Base-by-base conservation (phyloP, 2,797 vertebrate species). In the Amblyopsis hoosieri region DNA sequence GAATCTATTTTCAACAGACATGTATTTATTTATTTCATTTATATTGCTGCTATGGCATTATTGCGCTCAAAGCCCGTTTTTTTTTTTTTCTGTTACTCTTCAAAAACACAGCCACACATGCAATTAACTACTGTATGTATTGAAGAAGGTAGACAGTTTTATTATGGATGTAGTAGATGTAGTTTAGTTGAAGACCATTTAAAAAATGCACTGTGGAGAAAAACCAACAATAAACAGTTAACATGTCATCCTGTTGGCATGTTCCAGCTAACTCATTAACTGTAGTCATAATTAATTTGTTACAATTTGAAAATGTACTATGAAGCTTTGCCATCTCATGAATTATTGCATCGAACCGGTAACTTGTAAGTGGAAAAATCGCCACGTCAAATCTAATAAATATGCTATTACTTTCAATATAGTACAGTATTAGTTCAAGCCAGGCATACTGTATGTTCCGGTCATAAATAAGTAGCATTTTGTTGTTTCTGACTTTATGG, bases 71-170 rank as follows among this genome's bases (percentile, higher is more conserved):
- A 66, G 14, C 12, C 50, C 65, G 67, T 81, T 81, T 78, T 65
- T 76, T 76, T 76, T 76, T 80, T 70, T 67, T 73, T 80, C 74
- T 81, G 78, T 66, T 69, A 72, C 69, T 82, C 79, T 80, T 82
- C 76, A 85, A 84, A 89, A 71, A 80, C 49, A 15, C 2, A 63
- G 58, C n/a, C 45, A 51, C 17, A 54, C 17, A 62, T 14, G 31
- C 29, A 0, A 11, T 50, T 1, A 68, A 66, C 31, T 60, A 23
- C 23, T 3, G 23, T 23, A 48, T 77, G 77, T 70, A 70, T 62
- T 78, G 77, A 53, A 50, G 73, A 61, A 23, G 72, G 45, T 73
- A 81, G 1, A 46, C 66, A 81, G 82, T 80, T 71, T 69, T 64
- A 13, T 47, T 62, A 50, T 12, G 42, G 71, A 78, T 77, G 64